Percentiles rank a stretch among this genome's conserved stretches.
Conservation (phyloP, 2,113 vertebrate species). For the Marmota flaviventris region DNA sequence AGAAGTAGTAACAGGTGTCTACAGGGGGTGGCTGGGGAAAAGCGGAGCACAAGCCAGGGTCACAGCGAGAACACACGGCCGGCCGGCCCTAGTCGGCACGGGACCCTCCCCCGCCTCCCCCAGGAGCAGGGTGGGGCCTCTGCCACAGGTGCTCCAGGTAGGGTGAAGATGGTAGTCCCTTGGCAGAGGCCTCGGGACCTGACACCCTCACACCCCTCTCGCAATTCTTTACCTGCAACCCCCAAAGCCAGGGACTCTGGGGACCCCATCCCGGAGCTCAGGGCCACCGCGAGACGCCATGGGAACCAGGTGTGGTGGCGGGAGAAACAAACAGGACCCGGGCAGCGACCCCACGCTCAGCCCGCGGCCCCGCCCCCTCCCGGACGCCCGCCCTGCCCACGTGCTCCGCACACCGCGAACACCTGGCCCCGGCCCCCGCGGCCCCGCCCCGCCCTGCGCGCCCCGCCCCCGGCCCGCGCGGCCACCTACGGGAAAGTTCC, state of each 20-base stretch:
- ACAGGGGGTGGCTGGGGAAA: accelerated
- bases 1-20: accelerated
- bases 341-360: neutral
- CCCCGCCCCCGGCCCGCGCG: neutral
- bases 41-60: neutral
- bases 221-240: neutral
- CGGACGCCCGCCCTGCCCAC: neutral
- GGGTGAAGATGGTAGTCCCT: neutral
- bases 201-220: neutral
- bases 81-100: neutral
- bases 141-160: neutral
- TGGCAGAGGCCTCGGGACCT: neutral
- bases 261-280: accelerated
- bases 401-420: neutral
- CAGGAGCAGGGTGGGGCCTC: neutral
- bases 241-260: accelerated
- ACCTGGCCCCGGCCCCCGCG: neutral
- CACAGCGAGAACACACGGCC: neutral
- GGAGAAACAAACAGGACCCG: accelerated
- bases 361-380: neutral
- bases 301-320: accelerated
- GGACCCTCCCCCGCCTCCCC: neutral
- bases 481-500: accelerated
- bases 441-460: too few relatives aligned
- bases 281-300: slow-evolving; percentile 29